phyloP scores from a whole-genome alignment of 2,888 invertebrate species.

The Chymomyza caudatula region DNA sequence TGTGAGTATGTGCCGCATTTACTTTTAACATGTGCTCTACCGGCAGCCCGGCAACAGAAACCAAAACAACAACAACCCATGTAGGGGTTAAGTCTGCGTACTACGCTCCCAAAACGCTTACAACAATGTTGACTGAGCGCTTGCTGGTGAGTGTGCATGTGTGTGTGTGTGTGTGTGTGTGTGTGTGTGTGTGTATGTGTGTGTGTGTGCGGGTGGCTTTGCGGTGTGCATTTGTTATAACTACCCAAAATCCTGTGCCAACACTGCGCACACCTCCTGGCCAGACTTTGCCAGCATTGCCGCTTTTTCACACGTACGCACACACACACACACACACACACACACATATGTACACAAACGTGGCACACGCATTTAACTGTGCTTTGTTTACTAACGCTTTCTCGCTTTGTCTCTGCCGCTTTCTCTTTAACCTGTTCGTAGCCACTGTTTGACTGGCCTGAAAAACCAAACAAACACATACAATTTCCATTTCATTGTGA shows the following conservation, averaged over 20 bases:
- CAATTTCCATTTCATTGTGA: conserved; percentile 57
- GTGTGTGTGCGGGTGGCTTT: conserved; percentile 21
- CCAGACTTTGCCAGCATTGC: not conserved
- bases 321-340: not conserved
- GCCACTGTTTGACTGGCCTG: conserved; percentile 25
- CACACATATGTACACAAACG: not conserved
- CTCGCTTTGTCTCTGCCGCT: conserved; percentile 8
- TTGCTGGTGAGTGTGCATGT: not conserved
- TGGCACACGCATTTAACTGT: conserved; percentile 1
- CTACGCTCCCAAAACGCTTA: not conserved
- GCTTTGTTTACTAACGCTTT: conserved; percentile 35
- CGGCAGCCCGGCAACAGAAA: conserved; percentile 10
- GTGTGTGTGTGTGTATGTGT: not conserved
- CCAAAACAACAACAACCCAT: conserved; percentile 25
- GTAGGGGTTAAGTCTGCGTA: not conserved
- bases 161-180: not conserved
- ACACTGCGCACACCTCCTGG: conserved; percentile 22
- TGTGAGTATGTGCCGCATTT: conserved; percentile 47
- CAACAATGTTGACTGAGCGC: not conserved
- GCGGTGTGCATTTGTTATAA: conserved; percentile 30
- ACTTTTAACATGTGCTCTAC: conserved; percentile 61
- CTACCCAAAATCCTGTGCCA: conserved; percentile 50
- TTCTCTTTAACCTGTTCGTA: conserved; percentile 13
- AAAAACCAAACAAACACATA: conserved; percentile 56
- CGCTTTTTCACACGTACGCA: conserved; percentile 1